These are phyloP conservation scores for Myotis daubentonii DNA, from an alignment of 2,797 vertebrate species.

Conservation along the genomic window DNA sequence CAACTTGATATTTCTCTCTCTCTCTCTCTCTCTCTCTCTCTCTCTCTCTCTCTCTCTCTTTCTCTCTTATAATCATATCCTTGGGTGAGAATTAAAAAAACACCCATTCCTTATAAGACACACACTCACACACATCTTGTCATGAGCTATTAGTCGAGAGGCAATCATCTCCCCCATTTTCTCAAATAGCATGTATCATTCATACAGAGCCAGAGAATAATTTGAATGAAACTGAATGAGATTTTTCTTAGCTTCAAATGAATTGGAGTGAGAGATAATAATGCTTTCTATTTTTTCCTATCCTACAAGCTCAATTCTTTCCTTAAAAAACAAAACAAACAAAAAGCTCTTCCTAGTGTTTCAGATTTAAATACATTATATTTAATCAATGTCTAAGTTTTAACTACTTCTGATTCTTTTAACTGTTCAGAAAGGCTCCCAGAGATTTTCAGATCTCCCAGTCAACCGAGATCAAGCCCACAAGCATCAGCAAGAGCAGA, in stretches of 20 bases:
- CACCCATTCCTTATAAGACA: neutral
- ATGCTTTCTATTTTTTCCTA: slow-evolving; percentile 57
- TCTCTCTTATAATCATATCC: neutral
- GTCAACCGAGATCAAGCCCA: neutral
- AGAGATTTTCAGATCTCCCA: neutral
- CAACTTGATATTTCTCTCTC: neutral
- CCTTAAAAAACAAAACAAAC: neutral
- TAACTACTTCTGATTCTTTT: slow-evolving; percentile 49
- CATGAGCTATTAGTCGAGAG: slow-evolving; percentile 21
- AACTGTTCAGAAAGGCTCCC: neutral
- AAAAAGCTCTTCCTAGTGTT: neutral
- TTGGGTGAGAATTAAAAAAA: neutral
- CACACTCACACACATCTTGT: neutral
- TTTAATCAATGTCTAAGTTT: slow-evolving; percentile 53
- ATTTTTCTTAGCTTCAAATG: slow-evolving; percentile 63
- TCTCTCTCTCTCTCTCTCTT: no score
- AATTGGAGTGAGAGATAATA: slow-evolving; percentile 59
- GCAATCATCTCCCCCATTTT: slow-evolving; percentile 62
- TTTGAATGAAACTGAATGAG: slow-evolving; percentile 63
- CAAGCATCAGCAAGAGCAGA: neutral
- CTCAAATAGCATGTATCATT: slow-evolving; percentile 65
- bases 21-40: neutral
- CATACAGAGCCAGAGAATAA: slow-evolving; percentile 52
- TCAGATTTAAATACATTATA: slow-evolving; percentile 58
- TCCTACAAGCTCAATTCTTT: slow-evolving; percentile 18